Base-by-base conservation (phyloP, 2,113 vertebrate genomes). In the Casuarius casuarius region DNA sequence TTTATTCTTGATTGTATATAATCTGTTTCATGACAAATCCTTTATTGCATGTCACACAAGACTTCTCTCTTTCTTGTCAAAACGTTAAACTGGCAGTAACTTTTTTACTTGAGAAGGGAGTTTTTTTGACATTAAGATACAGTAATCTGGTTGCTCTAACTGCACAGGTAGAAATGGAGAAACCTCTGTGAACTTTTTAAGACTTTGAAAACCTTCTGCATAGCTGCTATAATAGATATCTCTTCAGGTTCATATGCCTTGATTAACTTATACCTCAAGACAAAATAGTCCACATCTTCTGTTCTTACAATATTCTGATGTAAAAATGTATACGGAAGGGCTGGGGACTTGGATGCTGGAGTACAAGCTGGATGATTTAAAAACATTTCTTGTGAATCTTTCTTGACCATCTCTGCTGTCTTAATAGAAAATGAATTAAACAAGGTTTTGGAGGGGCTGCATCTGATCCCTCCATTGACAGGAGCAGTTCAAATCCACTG, bases 11-110 rank as follows among this genome's bases (percentile, higher is more conserved):
- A 44, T 87, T 96, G 63, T 71, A 26, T 26, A 12, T 48, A 85
- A 49, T 83, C 78, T 95, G 78, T 94, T 96, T 96, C 90, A 93
- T 84, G 83, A 89, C 65, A 90, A 97, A 94, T 68, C 31, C 63
- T 90, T 88, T 90, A 52, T 74, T 92, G 23, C 44, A 28, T 84
- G 79, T 86, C 81, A 96, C 66, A 89, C 7, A 21, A 29, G 79
- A 78, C 9, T 90, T 90, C 71, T 93, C 11, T 88, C 2, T 81
- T 94, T 78, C 82, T 93, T 84, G 82, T 90, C 79, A 96, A 95
- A 93, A 54, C 79, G 78, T 14, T 84, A 23, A 80, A 49, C 10
- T 72, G 33, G 49, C 59, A 80, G 15, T 42, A 90, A 28, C 42
- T 90, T 85, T 87, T 68, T 87, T 77, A 49, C 71, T 29, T 48